Conservation (phyloP, 2,888 invertebrate species). For the Trachelus iudaicus region DNA sequence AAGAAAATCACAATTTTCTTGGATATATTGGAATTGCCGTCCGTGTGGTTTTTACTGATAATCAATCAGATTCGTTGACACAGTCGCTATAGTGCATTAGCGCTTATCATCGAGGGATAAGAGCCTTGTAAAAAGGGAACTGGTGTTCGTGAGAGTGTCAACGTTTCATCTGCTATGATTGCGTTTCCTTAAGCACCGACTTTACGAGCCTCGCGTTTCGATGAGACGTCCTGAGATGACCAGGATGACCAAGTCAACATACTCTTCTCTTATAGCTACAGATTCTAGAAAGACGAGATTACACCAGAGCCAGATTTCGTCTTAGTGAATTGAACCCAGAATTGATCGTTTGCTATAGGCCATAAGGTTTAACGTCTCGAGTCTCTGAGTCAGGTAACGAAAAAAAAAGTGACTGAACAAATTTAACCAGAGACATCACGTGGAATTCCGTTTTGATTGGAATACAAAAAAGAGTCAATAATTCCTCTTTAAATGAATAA, state of each 20-base stretch:
- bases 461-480: too few relatives aligned
- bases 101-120: background rate
- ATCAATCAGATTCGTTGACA: slow-evolving; percentile 16
- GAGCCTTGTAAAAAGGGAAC: background rate
- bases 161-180: slow-evolving; percentile 5
- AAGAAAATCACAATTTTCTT: background rate
- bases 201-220: slow-evolving; percentile 4
- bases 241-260: slow-evolving; percentile 4
- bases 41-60: slow-evolving; percentile 9
- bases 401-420: too few relatives aligned
- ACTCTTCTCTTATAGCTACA: background rate
- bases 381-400: too few relatives aligned
- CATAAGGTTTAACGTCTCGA: too few relatives aligned
- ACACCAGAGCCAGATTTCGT: too few relatives aligned
- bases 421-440: too few relatives aligned
- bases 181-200: slow-evolving; percentile 4
- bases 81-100: background rate
- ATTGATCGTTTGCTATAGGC: too few relatives aligned
- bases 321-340: too few relatives aligned
- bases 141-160: background rate
- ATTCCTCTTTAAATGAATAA: too few relatives aligned
- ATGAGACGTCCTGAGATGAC: background rate
- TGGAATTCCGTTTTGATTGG: too few relatives aligned
- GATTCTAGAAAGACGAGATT: too few relatives aligned
- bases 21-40: background rate